phyloP scores from a whole-genome alignment of 2,888 invertebrate species.

The Leptinotarsa rubiginosa region DNA sequence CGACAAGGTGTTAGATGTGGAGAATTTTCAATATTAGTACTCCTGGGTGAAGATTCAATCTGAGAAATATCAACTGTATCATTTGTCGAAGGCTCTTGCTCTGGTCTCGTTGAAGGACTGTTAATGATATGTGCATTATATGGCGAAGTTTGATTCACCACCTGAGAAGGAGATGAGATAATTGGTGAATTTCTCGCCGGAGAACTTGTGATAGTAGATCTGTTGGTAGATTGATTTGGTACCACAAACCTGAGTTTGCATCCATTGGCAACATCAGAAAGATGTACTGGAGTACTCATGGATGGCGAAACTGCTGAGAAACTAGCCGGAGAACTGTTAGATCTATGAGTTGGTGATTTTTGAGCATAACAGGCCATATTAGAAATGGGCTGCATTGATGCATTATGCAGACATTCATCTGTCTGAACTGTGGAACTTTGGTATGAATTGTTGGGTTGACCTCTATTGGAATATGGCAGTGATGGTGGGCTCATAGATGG shows the following conservation, averaged over 20 bases:
- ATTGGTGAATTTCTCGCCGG: not conserved
- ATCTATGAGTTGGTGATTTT: not conserved
- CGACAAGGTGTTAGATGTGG: not conserved
- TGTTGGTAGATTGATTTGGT: not conserved
- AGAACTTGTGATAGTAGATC: not conserved
- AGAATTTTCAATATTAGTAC: not conserved
- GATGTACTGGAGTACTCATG: not conserved
- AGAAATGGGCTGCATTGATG: no score
- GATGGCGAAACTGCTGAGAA: not conserved
- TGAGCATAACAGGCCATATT: no score
- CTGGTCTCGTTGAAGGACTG: not conserved
- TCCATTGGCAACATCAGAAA: not conserved
- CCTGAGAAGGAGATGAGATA: not conserved
- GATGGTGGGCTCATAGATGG: no score
- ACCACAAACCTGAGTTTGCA: not conserved
- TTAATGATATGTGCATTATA: not conserved
- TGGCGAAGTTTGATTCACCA: not conserved
- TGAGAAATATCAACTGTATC: not conserved
- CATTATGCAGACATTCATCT: no score
- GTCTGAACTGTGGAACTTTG: no score
- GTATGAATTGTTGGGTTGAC: no score
- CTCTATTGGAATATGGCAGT: no score
- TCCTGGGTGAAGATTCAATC: not conserved
- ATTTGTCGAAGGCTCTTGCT: not conserved
- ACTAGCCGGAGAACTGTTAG: not conserved